Evolutionary conservation across 2,888 invertebrate genomes (phyloP).

Genomic region (Eupelmus urozonus): DNA sequence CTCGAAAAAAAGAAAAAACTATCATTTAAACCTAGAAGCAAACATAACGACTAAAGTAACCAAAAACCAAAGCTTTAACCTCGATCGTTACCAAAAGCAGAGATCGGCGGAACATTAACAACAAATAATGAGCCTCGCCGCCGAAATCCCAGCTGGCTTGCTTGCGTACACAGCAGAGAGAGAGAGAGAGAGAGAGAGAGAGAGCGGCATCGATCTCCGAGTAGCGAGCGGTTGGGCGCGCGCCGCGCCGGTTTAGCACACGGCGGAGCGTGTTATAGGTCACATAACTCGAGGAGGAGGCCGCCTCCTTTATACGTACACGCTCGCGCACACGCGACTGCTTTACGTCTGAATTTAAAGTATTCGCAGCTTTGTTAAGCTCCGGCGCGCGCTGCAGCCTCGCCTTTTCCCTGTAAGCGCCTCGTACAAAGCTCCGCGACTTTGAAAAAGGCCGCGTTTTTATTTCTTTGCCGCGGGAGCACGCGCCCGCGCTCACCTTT

Average conservation of each 20-base stretch:
- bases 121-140: no score
- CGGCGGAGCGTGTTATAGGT: conserved; percentile 43
- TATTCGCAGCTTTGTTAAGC: conserved; percentile 53
- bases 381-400: not conserved
- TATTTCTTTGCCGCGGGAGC: not conserved
- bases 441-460: conserved; percentile 29
- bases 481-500: not conserved
- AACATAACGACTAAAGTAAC: no score
- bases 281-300: conserved; percentile 42
- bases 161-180: no score
- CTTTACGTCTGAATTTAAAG: conserved; percentile 48
- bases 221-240: no score
- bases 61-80: no score
- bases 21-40: no score
- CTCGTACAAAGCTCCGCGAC: conserved; percentile 12
- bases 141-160: no score
- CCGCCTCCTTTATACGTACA: conserved; percentile 27
- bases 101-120: no score
- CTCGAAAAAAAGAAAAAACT: no score
- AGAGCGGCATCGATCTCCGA: conserved; percentile 9
- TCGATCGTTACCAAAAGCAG: no score
- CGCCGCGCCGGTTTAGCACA: not conserved
- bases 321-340: not conserved
- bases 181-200: no score
- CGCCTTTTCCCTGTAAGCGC: conserved; percentile 52